phyloP scores from a whole-genome alignment of 2,797 vertebrate species.

The Rhinogobio ventralis region DNA sequence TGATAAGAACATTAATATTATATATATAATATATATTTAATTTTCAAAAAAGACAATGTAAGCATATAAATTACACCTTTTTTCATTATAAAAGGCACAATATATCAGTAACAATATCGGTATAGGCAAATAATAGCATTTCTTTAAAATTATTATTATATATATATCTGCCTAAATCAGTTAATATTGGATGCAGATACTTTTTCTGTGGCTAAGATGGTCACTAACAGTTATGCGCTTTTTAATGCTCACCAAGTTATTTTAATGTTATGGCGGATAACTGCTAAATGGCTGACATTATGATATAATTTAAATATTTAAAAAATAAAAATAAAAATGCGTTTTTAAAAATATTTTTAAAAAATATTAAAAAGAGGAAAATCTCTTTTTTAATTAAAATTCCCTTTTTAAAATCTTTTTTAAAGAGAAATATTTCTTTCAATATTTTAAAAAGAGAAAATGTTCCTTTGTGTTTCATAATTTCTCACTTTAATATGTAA shows the following conservation, averaged over 20 bases:
- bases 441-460: no score
- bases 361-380: background rate
- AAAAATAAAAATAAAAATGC: no score
- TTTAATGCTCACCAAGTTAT: background rate
- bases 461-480: no score
- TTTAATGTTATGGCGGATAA: background rate
- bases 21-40: background rate
- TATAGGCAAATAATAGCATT: background rate
- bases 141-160: background rate
- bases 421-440: no score
- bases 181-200: background rate
- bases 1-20: background rate
- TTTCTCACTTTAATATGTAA: no score
- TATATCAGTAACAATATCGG: background rate
- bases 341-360: no score
- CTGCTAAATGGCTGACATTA: background rate
- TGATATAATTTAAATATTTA: background rate
- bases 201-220: background rate
- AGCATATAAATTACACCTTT: accelerated
- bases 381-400: background rate
- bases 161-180: background rate
- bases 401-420: no score
- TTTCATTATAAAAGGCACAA: background rate
- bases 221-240: background rate
- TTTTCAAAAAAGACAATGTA: background rate